Conservation (phyloP, 2,888 invertebrate genomes). For the Blera fallax region DNA sequence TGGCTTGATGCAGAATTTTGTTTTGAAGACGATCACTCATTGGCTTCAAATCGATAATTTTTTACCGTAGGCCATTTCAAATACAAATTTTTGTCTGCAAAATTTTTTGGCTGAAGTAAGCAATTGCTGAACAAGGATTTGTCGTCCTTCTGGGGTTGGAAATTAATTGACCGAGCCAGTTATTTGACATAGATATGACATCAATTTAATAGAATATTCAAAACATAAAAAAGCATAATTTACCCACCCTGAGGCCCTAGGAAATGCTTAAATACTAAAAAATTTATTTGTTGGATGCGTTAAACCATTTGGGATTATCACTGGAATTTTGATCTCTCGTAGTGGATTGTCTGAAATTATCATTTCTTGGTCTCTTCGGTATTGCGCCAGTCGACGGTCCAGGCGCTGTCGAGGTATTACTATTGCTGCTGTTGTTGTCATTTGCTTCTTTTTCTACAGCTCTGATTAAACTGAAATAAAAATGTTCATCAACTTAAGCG, state of each 20-base stretch:
- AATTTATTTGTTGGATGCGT: slow-evolving; percentile 2
- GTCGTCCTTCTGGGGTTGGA: too few relatives aligned
- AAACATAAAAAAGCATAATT: slow-evolving; percentile 18
- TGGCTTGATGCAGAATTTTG: too few relatives aligned
- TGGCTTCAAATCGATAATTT: too few relatives aligned
- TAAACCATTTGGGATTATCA: slow-evolving; percentile 46
- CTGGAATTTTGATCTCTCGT: not conserved
- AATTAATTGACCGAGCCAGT: not conserved
- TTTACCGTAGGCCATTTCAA: too few relatives aligned
- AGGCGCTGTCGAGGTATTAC: slow-evolving; percentile 15
- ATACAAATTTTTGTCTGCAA: too few relatives aligned
- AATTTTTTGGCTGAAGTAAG: too few relatives aligned
- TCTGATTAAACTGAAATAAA: slow-evolving; percentile 19
- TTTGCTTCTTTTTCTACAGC: not conserved
- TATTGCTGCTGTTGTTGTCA: not conserved
- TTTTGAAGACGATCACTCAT: too few relatives aligned
- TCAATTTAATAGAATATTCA: slow-evolving; percentile 42
- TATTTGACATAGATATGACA: not conserved
- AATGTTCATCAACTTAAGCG: not conserved
- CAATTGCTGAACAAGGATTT: too few relatives aligned
- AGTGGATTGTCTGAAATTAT: slow-evolving; percentile 25
- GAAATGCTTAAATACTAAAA: not conserved
- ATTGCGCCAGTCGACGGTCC: slow-evolving; percentile 75
- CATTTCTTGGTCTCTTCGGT: slow-evolving; percentile 74
- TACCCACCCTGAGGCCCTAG: not conserved